Conservation (phyloP, 2,888 invertebrate species). For the Dorcus hopei region DNA sequence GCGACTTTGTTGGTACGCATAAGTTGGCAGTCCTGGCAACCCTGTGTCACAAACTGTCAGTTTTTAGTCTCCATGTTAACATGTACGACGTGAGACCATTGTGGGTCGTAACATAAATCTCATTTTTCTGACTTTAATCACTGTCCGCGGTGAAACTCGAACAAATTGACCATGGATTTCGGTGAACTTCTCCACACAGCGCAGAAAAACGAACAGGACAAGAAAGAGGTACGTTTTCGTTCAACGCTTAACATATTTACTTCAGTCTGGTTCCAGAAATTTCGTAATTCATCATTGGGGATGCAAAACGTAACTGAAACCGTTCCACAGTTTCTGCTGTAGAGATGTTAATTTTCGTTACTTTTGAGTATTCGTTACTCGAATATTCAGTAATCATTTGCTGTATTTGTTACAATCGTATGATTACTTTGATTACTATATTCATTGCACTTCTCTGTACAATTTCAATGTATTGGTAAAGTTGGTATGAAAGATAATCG, state of each 20-base stretch:
- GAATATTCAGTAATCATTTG: too few species aligned
- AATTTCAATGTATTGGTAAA: too few species aligned
- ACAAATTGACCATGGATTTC: slow-evolving; percentile 57
- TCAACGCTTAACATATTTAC: slow-evolving; percentile 37
- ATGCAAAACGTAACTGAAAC: background rate
- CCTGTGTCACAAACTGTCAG: background rate
- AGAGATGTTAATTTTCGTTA: too few species aligned
- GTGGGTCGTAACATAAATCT: slow-evolving; percentile 30
- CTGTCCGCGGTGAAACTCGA: background rate
- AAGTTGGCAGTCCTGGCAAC: too few species aligned
- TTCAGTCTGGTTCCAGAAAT: slow-evolving; percentile 32
- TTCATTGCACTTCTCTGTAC: too few species aligned
- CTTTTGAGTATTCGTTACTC: too few species aligned
- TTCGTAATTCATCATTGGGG: background rate
- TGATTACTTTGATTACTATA: too few species aligned
- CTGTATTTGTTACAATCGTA: too few species aligned
- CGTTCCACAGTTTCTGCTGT: too few species aligned
- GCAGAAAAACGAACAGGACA: slow-evolving; percentile 54
- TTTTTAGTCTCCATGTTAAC: slow-evolving; percentile 22
- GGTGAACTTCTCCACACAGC: slow-evolving; percentile 59
- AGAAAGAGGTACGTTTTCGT: slow-evolving; percentile 15
- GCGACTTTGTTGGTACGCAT: too few species aligned
- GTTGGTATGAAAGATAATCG: too few species aligned
- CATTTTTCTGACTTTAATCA: slow-evolving; percentile 11
- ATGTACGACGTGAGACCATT: slow-evolving; percentile 30